Percentiles rank a stretch among this genome's conserved stretches.
Conservation (phyloP, 2,888 invertebrate genomes). For the Nebria salina region DNA sequence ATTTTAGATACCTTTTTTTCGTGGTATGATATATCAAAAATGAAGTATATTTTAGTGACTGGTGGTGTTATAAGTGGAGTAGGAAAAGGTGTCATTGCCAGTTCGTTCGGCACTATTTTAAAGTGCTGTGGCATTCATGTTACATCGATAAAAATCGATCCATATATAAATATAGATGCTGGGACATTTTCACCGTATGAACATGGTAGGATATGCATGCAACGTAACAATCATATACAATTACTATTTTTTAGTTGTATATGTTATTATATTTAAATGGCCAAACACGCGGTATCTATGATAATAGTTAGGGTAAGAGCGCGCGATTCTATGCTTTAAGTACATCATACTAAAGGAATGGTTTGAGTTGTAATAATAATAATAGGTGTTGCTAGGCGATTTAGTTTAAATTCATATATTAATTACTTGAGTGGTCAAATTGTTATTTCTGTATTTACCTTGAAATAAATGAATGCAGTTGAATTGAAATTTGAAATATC, state of each 20-base stretch:
- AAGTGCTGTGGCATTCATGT: conserved; percentile 96
- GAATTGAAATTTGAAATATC: too few relatives aligned
- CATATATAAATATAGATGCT: conserved; percentile 99
- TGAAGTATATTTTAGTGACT: conserved; percentile 98
- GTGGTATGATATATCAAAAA: conserved; percentile 58
- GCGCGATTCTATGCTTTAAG: too few relatives aligned
- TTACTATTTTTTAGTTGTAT: not conserved
- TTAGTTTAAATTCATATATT: too few relatives aligned
- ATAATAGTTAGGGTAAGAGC: too few relatives aligned
- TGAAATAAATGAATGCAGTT: too few relatives aligned
- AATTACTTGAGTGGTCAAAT: too few relatives aligned
- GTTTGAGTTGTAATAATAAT: too few relatives aligned
- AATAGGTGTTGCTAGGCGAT: too few relatives aligned
- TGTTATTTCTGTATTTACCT: too few relatives aligned
- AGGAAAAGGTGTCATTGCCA: conserved; percentile 95
- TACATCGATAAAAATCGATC: conserved; percentile 99
- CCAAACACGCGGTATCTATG: too few relatives aligned
- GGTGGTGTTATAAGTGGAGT: conserved; percentile 99
- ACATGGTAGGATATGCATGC: conserved; percentile 75
- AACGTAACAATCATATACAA: not conserved
- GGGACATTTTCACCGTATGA: conserved; percentile 99
- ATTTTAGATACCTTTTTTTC: too few relatives aligned
- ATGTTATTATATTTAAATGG: not conserved
- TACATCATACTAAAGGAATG: too few relatives aligned
- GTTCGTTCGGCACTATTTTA: conserved; percentile 93